phyloP scores from a whole-genome alignment of 2,888 invertebrate species.

The Chrysomela aeneicollis region DNA sequence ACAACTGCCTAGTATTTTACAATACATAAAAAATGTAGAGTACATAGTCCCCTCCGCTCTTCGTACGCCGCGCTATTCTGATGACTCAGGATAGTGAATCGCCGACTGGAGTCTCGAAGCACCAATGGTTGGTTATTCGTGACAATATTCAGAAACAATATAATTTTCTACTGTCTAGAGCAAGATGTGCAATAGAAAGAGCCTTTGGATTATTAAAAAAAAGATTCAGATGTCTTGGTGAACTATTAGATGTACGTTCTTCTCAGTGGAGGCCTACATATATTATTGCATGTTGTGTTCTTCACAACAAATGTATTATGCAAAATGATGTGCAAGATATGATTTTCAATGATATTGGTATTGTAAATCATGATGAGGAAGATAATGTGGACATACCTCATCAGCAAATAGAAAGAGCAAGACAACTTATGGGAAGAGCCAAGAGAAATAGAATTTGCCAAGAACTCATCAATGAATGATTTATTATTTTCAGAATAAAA shows the following conservation, averaged over 20 bases:
- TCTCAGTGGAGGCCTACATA: constrained; percentile 6
- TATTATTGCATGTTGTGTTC: constrained; percentile 4
- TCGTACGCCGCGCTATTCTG: too few relatives aligned
- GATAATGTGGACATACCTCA: background rate
- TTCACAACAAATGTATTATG: background rate
- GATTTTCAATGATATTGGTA: background rate
- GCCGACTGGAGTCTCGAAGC: too few relatives aligned
- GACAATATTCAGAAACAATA: constrained; percentile 4
- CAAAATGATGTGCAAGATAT: constrained; percentile 4
- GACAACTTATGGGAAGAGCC: constrained; percentile 4
- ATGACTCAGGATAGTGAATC: too few relatives aligned
- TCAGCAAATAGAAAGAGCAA: too few relatives aligned
- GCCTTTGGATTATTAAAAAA: constrained; percentile 5
- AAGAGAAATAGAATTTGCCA: constrained; percentile 7
- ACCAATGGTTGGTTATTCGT: too few relatives aligned
- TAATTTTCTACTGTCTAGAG: constrained; percentile 2
- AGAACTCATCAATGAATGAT: constrained; percentile 10
- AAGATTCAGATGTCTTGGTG: constrained; percentile 13
- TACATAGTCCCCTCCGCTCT: too few relatives aligned
- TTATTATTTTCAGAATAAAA: background rate
- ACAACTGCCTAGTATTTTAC: too few relatives aligned
- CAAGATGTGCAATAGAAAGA: background rate
- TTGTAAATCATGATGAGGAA: constrained; percentile 5
- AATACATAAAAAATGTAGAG: too few relatives aligned
- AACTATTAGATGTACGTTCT: background rate